Conservation (phyloP, 1,140 invertebrate species). For the Bursaphelenchus mucronatus region DNA sequence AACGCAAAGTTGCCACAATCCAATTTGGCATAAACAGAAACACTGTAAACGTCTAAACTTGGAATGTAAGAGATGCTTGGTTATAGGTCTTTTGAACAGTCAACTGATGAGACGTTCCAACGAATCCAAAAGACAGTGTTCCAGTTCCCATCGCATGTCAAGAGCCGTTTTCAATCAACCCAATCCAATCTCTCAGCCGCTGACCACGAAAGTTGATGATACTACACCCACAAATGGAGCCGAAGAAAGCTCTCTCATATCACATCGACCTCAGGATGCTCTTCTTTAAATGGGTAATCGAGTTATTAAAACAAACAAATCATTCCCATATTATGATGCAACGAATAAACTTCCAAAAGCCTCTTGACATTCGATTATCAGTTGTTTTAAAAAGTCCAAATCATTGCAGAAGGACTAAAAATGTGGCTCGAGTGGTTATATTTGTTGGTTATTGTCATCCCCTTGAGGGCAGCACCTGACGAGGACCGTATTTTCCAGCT, state of each 20-base stretch:
- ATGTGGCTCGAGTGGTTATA: neutral
- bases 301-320: no score
- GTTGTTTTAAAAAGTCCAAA: no score
- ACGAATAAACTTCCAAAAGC: no score
- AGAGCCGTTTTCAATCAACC: neutral
- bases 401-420: no score
- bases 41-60: neutral
- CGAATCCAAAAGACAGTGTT: conserved; percentile 9
- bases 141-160: neutral
- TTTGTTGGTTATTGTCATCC: neutral
- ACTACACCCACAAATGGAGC: neutral
- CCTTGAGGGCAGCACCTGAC: neutral
- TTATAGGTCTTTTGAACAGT: conserved; percentile 40
- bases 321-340: no score
- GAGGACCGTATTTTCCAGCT: neutral
- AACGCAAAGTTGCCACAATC: no score
- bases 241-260: neutral
- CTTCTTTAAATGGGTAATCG: conserved; percentile 6
- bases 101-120: conserved; percentile 41
- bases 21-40: no score
- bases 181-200: conserved; percentile 12
- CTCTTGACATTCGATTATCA: neutral
- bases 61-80: neutral
- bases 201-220: conserved; percentile 14
- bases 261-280: conserved; percentile 9